These are phyloP conservation scores for Notiomystis cincta DNA, from an alignment of 2,113 vertebrate genomes.

Conservation along the genomic window DNA sequence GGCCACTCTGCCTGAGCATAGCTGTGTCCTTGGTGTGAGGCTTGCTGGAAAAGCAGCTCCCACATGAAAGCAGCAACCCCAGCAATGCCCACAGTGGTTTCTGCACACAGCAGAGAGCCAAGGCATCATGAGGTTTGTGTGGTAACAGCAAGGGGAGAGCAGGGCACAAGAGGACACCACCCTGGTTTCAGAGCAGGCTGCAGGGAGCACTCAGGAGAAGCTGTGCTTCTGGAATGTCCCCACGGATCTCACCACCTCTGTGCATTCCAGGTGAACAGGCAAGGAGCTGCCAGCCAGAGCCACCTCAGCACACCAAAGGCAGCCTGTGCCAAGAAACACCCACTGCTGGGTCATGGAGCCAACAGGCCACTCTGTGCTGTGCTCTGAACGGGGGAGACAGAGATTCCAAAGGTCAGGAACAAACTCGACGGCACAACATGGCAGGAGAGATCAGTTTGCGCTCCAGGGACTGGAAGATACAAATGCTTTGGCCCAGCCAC, in stretches of 20 bases:
- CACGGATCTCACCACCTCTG: neutral
- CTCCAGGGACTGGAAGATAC: neutral
- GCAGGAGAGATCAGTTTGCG: neutral
- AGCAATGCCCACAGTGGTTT: neutral
- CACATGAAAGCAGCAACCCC: conserved; percentile 14
- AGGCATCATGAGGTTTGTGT: conserved; percentile 31
- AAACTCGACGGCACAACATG: neutral
- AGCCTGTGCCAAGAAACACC: neutral
- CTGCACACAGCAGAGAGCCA: neutral
- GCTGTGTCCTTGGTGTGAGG: neutral
- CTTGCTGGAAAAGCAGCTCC: neutral
- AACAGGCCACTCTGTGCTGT: neutral
- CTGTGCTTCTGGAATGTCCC: neutral
- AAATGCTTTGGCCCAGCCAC: neutral
- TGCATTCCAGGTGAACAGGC: neutral
- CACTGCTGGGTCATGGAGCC: neutral
- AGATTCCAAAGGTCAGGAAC: neutral
- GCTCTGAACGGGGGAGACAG: neutral
- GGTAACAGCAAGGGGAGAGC: neutral
- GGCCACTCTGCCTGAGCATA: neutral
- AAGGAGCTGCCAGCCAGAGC: neutral
- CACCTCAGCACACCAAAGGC: neutral
- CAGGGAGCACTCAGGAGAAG: neutral
- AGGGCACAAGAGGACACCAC: neutral
- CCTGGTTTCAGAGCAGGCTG: conserved; percentile 1